Evolutionary conservation across 2,113 vertebrate genomes (phyloP).

Genomic region (Panurus biarmicus): DNA sequence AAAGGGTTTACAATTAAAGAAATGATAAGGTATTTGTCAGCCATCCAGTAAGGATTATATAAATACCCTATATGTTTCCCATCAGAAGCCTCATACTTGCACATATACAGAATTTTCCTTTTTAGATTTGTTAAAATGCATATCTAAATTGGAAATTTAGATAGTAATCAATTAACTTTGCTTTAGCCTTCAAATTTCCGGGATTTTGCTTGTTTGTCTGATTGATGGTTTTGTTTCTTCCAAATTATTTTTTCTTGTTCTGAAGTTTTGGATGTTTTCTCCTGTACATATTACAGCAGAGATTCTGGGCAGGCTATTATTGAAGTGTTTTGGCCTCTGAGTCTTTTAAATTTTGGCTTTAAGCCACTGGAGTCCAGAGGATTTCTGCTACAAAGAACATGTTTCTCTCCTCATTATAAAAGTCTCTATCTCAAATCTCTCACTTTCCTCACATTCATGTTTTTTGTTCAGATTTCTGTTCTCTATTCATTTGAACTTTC

Average conservation of each 20-base stretch:
- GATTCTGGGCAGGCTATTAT: background rate
- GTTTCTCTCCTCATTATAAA: background rate
- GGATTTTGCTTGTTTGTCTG: background rate
- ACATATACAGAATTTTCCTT: background rate
- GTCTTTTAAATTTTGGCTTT: background rate
- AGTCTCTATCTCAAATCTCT: background rate
- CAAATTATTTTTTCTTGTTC: background rate
- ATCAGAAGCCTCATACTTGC: background rate
- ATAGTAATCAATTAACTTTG: background rate
- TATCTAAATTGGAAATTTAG: background rate
- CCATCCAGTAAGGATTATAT: background rate
- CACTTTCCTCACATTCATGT: rapidly evolving
- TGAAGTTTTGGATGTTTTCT: background rate
- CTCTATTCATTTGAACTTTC: background rate
- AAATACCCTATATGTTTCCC: background rate
- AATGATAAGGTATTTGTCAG: background rate
- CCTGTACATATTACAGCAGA: background rate
- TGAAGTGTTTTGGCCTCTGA: background rate
- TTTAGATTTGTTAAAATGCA: background rate
- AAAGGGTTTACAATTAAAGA: background rate
- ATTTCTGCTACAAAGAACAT: background rate
- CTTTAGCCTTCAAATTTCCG: background rate
- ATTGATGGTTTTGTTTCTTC: background rate
- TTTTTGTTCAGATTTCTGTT: background rate
- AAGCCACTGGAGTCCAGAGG: background rate